These are phyloP conservation scores for Orthonychiurus folsomi DNA, from an alignment of 2,888 invertebrate genomes.

Conservation along the genomic window DNA sequence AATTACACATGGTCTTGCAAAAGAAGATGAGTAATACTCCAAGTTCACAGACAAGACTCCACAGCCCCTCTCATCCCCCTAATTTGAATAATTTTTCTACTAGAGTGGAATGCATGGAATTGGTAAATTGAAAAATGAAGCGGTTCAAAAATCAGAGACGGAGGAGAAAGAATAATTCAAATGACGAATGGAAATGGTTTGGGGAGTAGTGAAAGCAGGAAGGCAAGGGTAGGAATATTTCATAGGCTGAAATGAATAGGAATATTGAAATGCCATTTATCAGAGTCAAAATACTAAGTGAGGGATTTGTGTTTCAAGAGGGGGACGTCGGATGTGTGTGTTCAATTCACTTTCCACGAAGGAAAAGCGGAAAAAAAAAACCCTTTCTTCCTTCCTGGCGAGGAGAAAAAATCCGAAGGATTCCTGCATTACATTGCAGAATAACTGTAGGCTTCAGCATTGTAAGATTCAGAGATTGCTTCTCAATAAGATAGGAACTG, in stretches of 20 bases:
- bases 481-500: not conserved
- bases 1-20: too few relatives aligned
- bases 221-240: too few relatives aligned
- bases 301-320: not conserved
- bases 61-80: too few relatives aligned
- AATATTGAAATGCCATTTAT: not conserved
- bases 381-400: not conserved
- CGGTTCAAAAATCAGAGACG: not conserved
- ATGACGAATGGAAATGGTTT: not conserved
- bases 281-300: not conserved
- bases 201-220: too few relatives aligned
- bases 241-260: not conserved
- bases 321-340: not conserved
- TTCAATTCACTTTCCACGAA: not conserved
- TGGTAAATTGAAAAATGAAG: not conserved
- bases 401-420: too few relatives aligned
- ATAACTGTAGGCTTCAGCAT: too few relatives aligned
- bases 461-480: not conserved
- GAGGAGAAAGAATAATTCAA: too few relatives aligned
- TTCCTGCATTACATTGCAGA: too few relatives aligned
- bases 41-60: too few relatives aligned
- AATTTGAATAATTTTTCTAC: too few relatives aligned
- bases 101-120: too few relatives aligned
- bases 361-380: not conserved
- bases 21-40: too few relatives aligned